Base-by-base conservation (phyloP, 2,797 vertebrate genomes). In the Thripadectes ignobilis region DNA sequence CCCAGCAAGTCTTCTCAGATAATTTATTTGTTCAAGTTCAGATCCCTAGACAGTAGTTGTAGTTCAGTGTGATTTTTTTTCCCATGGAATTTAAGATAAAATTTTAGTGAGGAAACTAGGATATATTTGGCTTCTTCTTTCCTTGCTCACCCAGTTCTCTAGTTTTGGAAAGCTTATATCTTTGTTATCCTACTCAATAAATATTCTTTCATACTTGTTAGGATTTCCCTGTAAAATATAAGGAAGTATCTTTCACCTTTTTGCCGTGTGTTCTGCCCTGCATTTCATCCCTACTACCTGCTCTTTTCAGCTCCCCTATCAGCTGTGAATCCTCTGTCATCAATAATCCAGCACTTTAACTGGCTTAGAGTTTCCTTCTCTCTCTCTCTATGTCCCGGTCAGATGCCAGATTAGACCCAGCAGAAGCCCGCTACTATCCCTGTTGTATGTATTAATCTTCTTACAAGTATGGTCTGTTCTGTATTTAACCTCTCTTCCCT, bases 281-380 rank as follows among this genome's bases (percentile, higher is more conserved):
- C 5, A 4, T 91, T 95, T 95, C 55, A 72, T 93, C 58, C 36
- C 36, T 51, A 19, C 77, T 77, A 62, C 78, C 63, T 76, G 46
- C 49, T 87, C 88, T 36, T 71, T 91, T 29, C 72, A 89, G 72
- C 49, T 77, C 68, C 67, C 39, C 74, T 82, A 93, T 92, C 94
- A 93, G 46, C 74, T 87, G 67, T 71, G 90, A 91, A 85, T 93
- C 81, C 78, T 95, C 72, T 96, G 83, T 94, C 92, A 95, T 92
- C 81, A 96, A 89, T 95, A 95, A 93, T 93, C 88, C 81, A 95
- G 85, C 74, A 74, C 86, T 93, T 89, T 85, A 96, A 93, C 81
- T 83, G 93, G 88, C 61, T 96, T 96, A 95, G 83, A 87, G 67
- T 95, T 96, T 95, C 92, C 39, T 94, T 87, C 89, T 88, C 79